Percentiles rank a stretch among this genome's conserved stretches.
Evolutionary conservation across 2,113 vertebrate genomes (phyloP).

Genomic region (Grus americana): DNA sequence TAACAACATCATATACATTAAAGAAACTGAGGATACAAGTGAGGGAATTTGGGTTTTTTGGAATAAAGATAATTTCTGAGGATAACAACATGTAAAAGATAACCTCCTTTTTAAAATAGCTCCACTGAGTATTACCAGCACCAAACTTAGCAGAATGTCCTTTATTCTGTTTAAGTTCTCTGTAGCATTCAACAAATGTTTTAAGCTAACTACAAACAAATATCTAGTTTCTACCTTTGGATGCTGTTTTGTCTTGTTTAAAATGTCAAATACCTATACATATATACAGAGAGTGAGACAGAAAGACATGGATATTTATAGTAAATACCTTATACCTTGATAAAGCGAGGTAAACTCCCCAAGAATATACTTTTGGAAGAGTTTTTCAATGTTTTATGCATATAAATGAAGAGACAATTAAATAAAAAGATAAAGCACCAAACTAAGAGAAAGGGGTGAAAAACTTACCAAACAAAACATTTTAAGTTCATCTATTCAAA

Average conservation of each 20-base stretch:
- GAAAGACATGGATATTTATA: neutral
- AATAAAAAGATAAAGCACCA: neutral
- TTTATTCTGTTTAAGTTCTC: neutral
- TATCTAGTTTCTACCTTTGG: neutral
- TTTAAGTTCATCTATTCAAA: neutral
- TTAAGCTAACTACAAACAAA: neutral
- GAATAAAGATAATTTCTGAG: neutral
- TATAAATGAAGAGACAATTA: neutral
- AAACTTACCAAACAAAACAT: neutral
- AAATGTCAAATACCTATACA: neutral
- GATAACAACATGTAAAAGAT: neutral
- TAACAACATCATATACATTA: neutral
- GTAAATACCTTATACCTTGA: neutral
- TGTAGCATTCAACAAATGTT: neutral
- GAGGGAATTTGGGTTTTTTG: neutral
- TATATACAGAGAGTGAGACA: fast-evolving
- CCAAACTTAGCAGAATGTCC: neutral
- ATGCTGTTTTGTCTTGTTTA: neutral
- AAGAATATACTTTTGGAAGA: neutral
- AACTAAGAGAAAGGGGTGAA: neutral
- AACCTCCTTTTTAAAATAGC: neutral
- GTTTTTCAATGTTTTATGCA: neutral
- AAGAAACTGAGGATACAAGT: neutral
- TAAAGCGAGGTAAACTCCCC: neutral
- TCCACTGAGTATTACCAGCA: neutral